Evolutionary conservation across 2,113 vertebrate genomes (phyloP).

Genomic region (Epinephelus moara): DNA sequence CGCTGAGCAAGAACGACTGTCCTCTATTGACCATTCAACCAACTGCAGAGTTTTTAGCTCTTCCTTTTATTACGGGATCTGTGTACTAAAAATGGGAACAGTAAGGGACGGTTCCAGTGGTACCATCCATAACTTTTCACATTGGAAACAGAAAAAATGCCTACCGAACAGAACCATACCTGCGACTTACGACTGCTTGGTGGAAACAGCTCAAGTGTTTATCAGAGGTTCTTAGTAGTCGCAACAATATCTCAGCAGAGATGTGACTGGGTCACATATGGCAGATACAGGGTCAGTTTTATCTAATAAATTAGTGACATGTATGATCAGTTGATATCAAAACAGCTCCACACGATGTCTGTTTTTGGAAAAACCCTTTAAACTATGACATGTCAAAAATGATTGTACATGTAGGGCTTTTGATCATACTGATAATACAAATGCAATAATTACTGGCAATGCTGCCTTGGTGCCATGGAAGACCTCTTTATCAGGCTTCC

Average conservation of each 20-base stretch:
- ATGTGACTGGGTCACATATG: neutral
- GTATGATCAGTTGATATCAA: neutral
- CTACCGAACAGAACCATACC: too few species aligned
- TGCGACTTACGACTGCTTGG: too few species aligned
- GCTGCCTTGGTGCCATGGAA: neutral
- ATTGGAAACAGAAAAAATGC: too few species aligned
- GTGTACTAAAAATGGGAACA: too few species aligned
- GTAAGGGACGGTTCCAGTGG: too few species aligned
- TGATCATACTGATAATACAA: neutral
- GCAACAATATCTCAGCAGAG: neutral
- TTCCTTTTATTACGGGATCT: too few species aligned
- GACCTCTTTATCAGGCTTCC: neutral
- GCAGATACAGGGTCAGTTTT: neutral
- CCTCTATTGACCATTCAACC: too few species aligned
- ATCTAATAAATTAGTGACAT: neutral
- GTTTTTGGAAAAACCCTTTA: neutral
- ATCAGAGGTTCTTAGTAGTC: neutral
- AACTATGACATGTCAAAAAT: conserved; percentile 3
- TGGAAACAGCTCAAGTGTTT: too few species aligned
- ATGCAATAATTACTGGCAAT: neutral
- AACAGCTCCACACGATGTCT: neutral
- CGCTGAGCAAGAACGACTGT: too few species aligned
- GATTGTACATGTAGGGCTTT: conserved; percentile 1
- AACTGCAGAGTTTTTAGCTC: too few species aligned
- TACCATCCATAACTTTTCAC: too few species aligned